Percentiles rank a stretch among this genome's conserved stretches.
Evolutionary conservation across 2,797 vertebrate species (phyloP).

Genomic region (Mus minutoides): DNA sequence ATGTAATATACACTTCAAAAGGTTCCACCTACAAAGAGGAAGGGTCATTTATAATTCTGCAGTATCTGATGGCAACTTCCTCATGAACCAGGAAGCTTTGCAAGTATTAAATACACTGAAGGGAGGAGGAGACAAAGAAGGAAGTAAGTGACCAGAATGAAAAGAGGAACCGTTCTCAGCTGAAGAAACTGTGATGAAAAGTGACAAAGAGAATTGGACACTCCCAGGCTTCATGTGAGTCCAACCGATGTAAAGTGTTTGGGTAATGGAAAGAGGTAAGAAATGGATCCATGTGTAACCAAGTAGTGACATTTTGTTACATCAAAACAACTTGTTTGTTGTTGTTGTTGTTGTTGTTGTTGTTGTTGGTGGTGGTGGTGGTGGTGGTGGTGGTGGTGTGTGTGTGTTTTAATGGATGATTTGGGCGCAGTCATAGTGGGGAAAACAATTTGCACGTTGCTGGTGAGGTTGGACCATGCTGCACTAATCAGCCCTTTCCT

Average conservation of each 20-base stretch:
- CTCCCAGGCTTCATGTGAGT: not conserved
- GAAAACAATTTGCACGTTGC: not conserved
- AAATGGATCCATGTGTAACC: not conserved
- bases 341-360: no score
- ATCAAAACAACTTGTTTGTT: not conserved
- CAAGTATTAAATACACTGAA: conserved; percentile 63
- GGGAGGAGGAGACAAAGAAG: conserved; percentile 41
- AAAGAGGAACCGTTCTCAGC: conserved; percentile 70
- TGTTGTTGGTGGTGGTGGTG: not conserved
- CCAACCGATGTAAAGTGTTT: not conserved
- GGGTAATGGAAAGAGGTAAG: not conserved
- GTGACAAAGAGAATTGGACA: not conserved
- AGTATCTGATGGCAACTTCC: conserved; percentile 67
- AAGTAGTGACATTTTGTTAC: not conserved
- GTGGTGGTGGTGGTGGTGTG: not conserved
- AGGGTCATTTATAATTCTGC: conserved; percentile 28
- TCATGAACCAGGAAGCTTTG: conserved; percentile 67
- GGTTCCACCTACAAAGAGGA: not conserved
- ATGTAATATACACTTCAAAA: not conserved
- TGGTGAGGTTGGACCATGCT: not conserved
- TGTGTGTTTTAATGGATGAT: not conserved
- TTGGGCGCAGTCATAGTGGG: not conserved
- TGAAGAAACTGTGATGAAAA: not conserved
- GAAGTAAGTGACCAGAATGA: conserved; percentile 44
- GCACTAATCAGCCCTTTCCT: not conserved